Percentiles rank a stretch among this genome's conserved stretches.
phyloP scores from a whole-genome alignment of 2,797 vertebrate genomes.

The Sebastiscus albofasciatus region DNA sequence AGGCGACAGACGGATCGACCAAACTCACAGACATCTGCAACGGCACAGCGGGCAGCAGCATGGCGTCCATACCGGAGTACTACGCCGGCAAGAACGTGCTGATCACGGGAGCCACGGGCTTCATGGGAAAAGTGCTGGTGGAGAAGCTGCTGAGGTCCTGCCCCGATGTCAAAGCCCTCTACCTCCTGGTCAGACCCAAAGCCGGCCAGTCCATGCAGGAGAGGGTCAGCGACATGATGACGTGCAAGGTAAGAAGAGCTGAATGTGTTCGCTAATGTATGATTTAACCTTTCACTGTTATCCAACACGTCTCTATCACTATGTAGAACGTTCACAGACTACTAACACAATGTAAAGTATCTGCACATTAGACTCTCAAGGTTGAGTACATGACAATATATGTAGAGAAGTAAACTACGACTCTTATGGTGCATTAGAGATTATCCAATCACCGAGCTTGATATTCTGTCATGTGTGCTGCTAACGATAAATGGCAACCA shows the following conservation, averaged over 20 bases:
- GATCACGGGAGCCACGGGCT: slow-evolving; percentile 94
- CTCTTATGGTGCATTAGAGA: background rate
- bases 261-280: background rate
- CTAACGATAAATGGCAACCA: too few relatives aligned
- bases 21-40: slow-evolving; percentile 29
- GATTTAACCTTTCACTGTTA: background rate
- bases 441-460: too few relatives aligned
- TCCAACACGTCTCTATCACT: background rate
- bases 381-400: background rate
- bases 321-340: background rate
- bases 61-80: slow-evolving; percentile 88
- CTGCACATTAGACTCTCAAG: background rate
- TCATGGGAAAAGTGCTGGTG: slow-evolving; percentile 95
- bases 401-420: background rate
- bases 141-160: slow-evolving; percentile 94
- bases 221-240: slow-evolving; percentile 90
- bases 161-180: slow-evolving; percentile 88
- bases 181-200: slow-evolving; percentile 93
- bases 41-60: slow-evolving; percentile 51
- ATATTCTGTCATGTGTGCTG: too few relatives aligned
- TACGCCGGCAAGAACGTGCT: slow-evolving; percentile 90
- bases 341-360: background rate
- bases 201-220: slow-evolving; percentile 90
- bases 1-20: slow-evolving; percentile 12
- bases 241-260: slow-evolving; percentile 87